phyloP scores from a whole-genome alignment of 2,888 invertebrate species.

The Andrena hattorfiana region DNA sequence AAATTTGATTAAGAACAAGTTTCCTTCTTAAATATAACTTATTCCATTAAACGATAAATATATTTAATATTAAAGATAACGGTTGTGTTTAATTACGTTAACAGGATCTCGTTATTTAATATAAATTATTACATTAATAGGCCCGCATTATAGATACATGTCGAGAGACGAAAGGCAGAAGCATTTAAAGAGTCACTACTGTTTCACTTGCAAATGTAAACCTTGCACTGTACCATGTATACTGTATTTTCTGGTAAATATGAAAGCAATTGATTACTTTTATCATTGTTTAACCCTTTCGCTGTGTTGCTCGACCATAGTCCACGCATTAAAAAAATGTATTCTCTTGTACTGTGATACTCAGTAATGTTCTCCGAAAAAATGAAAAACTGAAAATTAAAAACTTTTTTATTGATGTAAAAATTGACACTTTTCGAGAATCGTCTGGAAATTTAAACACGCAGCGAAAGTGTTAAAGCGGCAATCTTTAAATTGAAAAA shows the following conservation, averaged over 20 bases:
- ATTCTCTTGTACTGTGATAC: too few relatives aligned
- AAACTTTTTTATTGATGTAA: too few relatives aligned
- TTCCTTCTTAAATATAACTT: neutral
- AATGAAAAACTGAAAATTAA: too few relatives aligned
- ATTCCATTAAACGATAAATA: neutral
- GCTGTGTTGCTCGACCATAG: too few relatives aligned
- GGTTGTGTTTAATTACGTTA: neutral
- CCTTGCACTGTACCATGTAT: constrained; percentile 87
- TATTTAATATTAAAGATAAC: neutral
- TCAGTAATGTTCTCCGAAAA: too few relatives aligned
- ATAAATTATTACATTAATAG: constrained; percentile 77
- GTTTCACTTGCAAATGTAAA: constrained; percentile 91
- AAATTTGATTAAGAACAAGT: constrained; percentile 5
- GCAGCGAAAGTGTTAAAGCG: too few relatives aligned
- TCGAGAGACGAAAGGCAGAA: constrained; percentile 87
- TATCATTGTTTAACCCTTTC: neutral
- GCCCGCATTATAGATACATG: constrained; percentile 90
- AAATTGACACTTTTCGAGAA: too few relatives aligned
- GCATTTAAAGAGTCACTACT: constrained; percentile 90
- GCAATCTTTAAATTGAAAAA: constrained; percentile 1
- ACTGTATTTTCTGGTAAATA: constrained; percentile 76
- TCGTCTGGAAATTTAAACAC: too few relatives aligned
- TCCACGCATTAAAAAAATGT: too few relatives aligned
- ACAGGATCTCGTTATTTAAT: neutral
- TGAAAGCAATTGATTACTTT: constrained; percentile 32